Evolutionary conservation across 2,888 invertebrate genomes (phyloP), one percentile per base, ranked within the genome.

Genomic region (Phengaris arion): DNA sequence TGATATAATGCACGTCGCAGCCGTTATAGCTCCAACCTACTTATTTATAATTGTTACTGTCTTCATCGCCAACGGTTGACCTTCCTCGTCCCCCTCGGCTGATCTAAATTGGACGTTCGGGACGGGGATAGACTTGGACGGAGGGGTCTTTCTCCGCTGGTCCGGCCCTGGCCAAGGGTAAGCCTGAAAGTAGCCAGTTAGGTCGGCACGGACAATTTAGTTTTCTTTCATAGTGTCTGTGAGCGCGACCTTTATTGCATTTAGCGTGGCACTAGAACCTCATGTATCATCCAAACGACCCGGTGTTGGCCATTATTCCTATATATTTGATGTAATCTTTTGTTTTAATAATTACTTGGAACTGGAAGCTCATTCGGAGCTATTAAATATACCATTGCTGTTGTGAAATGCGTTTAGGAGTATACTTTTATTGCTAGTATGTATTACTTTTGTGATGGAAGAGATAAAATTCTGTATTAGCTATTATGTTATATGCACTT

Each of bases 11-110:
- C 89, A 90, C 89, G 90, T 91, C 91, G 89, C 86, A 85, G 87
- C 87, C 89, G 90, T 91, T 92, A 91, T 91, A 89, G 90, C 91
- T 87, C 82, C 91, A 92, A 91, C 92, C 91, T 91, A 92, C 92
- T 92, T 92, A 89, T 86, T 92, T 91, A 91, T 92, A 92, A 92
- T 92, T 92, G 92, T 92, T 90, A 85, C 86, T 84, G 83, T 84
- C 84, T 82, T 82, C 82, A 80, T 90, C 89, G 86, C 80, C 80
- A 70, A 78, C 82, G 75, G 73, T 77, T 81, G 89, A 84, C 77
- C 89, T 82, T 76, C 82, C 77, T 68, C 78, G 76, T 82, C 81
- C 78, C 81, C 75, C 80, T 75, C 74, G 55, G 68, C 77, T 78
- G 77, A 72, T 75, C 78, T 77, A 78, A 80, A 76, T 76, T 76